A percentile compares a stretch with the other conserved stretches of the same genome.
These are phyloP conservation scores for Phymorhynchus buccinoides DNA, from an alignment of 1,140 invertebrate species.

Conservation along the genomic window DNA sequence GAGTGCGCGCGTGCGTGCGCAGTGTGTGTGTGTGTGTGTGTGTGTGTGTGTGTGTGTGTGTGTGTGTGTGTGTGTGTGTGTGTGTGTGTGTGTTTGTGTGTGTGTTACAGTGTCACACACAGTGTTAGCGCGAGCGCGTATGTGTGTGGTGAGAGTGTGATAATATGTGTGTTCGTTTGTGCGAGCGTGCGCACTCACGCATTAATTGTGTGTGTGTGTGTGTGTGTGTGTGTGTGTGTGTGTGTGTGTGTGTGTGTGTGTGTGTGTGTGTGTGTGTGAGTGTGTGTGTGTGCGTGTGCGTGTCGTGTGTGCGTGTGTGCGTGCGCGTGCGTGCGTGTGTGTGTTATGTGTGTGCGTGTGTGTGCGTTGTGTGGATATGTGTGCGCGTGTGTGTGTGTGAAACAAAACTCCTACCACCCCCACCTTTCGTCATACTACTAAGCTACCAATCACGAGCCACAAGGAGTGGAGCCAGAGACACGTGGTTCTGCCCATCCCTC, in stretches of 20 bases:
- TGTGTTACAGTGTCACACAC: background rate
- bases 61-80: slow-evolving; percentile 1
- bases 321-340: background rate
- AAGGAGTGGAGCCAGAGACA: too few species aligned
- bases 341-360: background rate
- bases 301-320: too few species aligned
- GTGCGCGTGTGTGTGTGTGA: background rate
- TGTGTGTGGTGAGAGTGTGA: slow-evolving; percentile 41
- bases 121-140: slow-evolving; percentile 24
- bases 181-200: slow-evolving; percentile 12
- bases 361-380: background rate
- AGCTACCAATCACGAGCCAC: background rate
- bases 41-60: background rate
- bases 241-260: slow-evolving; percentile 43
- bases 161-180: slow-evolving; percentile 40
- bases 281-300: background rate
- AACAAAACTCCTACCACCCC: background rate
- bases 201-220: slow-evolving; percentile 23
- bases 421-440: background rate
- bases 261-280: slow-evolving; percentile 41
- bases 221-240: slow-evolving; percentile 37
- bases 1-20: too few species aligned
- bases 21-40: background rate
- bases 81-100: background rate
- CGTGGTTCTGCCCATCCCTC: too few species aligned